These are phyloP conservation scores for Nasonia vitripennis DNA, from an alignment of 1,140 invertebrate species.

Conservation along the genomic window DNA sequence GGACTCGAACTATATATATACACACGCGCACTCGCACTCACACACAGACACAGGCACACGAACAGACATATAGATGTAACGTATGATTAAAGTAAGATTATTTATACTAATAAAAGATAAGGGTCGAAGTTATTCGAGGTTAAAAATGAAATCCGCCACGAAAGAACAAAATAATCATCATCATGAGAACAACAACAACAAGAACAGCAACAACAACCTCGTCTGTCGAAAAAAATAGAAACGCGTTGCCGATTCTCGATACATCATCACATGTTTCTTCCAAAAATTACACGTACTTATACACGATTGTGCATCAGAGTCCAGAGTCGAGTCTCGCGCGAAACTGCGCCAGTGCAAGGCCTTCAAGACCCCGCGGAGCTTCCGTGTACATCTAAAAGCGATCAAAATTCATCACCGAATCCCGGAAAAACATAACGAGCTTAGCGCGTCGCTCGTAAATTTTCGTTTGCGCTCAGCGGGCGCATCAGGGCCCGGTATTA, in stretches of 20 bases:
- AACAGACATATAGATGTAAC: conserved; percentile 13
- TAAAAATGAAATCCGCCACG: conserved; percentile 39
- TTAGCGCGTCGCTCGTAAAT: conserved; percentile 21
- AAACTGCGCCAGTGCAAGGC: no score
- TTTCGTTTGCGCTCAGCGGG: background rate
- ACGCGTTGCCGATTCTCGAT: background rate
- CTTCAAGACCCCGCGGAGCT: background rate
- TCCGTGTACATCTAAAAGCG: background rate
- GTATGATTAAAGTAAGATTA: conserved; percentile 19
- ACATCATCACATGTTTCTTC: background rate
- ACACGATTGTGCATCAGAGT: no score
- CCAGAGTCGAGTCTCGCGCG: no score
- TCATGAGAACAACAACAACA: no score
- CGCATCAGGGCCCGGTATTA: background rate
- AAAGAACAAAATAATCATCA: conserved; percentile 7
- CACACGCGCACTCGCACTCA: background rate
- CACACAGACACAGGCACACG: no score
- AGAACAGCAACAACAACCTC: background rate
- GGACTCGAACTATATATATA: conserved; percentile 22
- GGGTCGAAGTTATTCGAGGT: conserved; percentile 34
- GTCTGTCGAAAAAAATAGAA: conserved; percentile 13
- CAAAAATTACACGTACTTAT: no score
- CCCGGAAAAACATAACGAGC: background rate
- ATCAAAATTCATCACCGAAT: background rate
- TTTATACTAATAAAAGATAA: conserved; percentile 35